Evolutionary conservation across 2,113 vertebrate species (phyloP), one percentile per base, ranked within the genome.

Genomic region (Otus sunia): DNA sequence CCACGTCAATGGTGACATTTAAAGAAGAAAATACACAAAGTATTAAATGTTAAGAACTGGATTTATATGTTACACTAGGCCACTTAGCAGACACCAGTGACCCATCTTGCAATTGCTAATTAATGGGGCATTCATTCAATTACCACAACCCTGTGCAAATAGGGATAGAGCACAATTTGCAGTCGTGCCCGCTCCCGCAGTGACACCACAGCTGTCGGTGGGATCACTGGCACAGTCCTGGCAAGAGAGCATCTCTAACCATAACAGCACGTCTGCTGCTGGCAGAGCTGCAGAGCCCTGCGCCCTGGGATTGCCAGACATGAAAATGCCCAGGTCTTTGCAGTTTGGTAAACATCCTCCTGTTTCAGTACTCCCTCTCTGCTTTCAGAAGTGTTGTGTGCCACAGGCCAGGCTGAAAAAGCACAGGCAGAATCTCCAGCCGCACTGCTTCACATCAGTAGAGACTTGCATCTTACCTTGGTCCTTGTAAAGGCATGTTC

Each of bases 141-240:
- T 76, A 80, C 18, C 7, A 0, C 75, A 88, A 7, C 21, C 25
- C 39, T 92, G 32, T 85, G 45, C 34, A 52, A 56, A 56, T 18
- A 64, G 0, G 1, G 49, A 83, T 60, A 92, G 79, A 88, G 64
- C 7, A 75, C 32, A 29, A 37, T n/a, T 37, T 74, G 39, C 59
- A 74, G 73, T 43, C 49, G 27, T 0, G 0, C 5, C 37, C 11
- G 1, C 50, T 93, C 47, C 60, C 2, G 2, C 21, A 20, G 21
- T 45, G 41, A 63, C n/a, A 67, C 41, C 37, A 2, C 47, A 43
- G 50, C 29, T 55, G 56, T 50, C 45, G 45, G 36, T 72, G 22
- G 43, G 49, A 50, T 85, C 58, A 15, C 36, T 21, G 37, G 67
- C 66, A 74, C 30, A 41, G 36, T 26, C 63, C 58, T 30, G 79